phyloP scores from a whole-genome alignment of 2,113 vertebrate genomes.

The Ageneiosus marmoratus region DNA sequence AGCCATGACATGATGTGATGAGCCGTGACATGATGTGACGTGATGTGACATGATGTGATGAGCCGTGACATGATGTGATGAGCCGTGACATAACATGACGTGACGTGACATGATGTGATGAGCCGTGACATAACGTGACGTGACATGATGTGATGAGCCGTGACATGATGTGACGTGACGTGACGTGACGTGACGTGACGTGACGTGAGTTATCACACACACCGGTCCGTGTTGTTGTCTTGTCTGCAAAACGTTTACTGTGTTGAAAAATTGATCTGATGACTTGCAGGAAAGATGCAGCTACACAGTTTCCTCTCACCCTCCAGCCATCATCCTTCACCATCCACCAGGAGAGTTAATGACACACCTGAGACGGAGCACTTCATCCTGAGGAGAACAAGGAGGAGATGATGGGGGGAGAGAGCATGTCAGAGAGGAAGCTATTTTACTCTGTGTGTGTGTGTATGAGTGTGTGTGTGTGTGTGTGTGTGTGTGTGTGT shows the following conservation, averaged over 20 bases:
- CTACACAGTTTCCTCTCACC: background rate
- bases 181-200: background rate
- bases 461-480: background rate
- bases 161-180: background rate
- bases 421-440: background rate
- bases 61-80: background rate
- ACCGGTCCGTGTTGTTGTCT: background rate
- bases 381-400: background rate
- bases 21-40: background rate
- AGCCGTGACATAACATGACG: no score
- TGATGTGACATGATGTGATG: background rate
- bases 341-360: background rate
- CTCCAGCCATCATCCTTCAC: background rate
- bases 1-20: background rate
- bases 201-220: background rate
- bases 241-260: background rate
- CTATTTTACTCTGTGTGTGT: background rate
- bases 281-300: background rate
- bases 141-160: background rate
- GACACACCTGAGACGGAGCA: background rate
- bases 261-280: background rate
- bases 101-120: no score
- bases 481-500: background rate
- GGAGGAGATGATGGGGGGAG: background rate
- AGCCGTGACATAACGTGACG: no score